Base-by-base conservation (phyloP, 2,888 invertebrate genomes). In the Ectemnius continuus region DNA sequence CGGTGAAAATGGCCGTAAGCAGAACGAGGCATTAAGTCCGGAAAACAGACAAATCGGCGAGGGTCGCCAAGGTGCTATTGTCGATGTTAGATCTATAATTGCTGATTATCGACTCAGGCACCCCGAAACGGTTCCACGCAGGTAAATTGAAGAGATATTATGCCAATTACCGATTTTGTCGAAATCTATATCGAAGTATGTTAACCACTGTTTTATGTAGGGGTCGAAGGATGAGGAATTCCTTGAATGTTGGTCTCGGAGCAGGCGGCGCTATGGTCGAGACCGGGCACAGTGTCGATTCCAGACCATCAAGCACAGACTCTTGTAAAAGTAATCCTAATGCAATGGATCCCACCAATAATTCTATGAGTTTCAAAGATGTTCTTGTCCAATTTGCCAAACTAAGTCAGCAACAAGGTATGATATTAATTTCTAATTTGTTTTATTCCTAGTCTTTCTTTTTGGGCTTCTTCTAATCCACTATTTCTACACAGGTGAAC, bases 31-130 rank as follows among this genome's bases (percentile, higher is more conserved):
- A 18, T 84, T 87, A 66, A 87, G 85, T 16, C 85, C 89, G 5
- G 92, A 92, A 88, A 94, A 94, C 79, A 93, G 94, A 14, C 93
- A 94, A 70, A 90, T 94, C 69, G 92, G 93, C 0, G 94, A 93
- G 91, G 95, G 95, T 0, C 92, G 95, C 0, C 96, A 96, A 86
- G 95, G 96, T 0, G 94, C 95, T 0, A 95, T 95, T n/a, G 94
- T 96, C 73, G 96, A 97, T 88, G 96, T 96, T 0, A 94, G 95
- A 87, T 95, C 96, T 4, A 95, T 96, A 69, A 96, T 96, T 85
- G 96, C 96, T 0, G 96, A 96, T 88, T 95, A 95, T 86, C 93
- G 96, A 79, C 94, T 95, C 78, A 92, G 95, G 79, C 95, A 96
- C 90, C 95, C 96, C 0, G 95, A 96, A 80, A 92, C 94, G 4